Base-by-base conservation (phyloP, 2,888 invertebrate genomes). In the Lydus trimaculatus region DNA sequence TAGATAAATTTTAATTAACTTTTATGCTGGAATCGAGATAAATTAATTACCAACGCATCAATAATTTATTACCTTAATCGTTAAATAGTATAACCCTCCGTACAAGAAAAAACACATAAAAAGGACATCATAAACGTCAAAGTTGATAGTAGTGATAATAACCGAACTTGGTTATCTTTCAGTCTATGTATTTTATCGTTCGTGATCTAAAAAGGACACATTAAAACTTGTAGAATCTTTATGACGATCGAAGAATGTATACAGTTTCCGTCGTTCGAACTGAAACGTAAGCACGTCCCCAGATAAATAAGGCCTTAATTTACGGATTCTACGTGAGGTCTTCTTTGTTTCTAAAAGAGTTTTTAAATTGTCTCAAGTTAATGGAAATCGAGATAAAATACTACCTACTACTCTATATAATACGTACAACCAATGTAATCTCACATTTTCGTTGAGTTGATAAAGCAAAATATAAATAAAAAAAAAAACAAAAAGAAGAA, bases 291-390 rank as follows among this genome's bases (percentile, higher is more conserved):
- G 71, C 74, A 74, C 74, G 74, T 74, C 58, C 65, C 59, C 52
- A 73, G 72, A 73, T 73, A 73, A 73, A 73, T 73, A 73, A 73
- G 56, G 67, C 69, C 66, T 63, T 72, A 74, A 74, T 73, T 74
- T 74, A 74, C 69, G 67, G 61, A 65, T 61, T 23, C 63, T 67
- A 69, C 74, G 74, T 74, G 74, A 71, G 68, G 70, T 71, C 67
- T 64, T 67, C 65, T 66, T 66, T 71, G 69, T 72, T 72, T 71
- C 72, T 66, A 63, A 63, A 68, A 48, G 65, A 69, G 60, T 72
- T 69, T 72, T 73, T 69, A 70, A 67, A 72, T 67, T 67, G 69
- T 66, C 66, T 52, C 72, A 59, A 65, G 67, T 72, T 72, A 69
- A 72, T 72, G 67, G 72, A 72, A 72, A 70, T 72, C 72, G 58